Base-by-base conservation (phyloP, 2,113 vertebrate genomes). In the Indicator maculatus region DNA sequence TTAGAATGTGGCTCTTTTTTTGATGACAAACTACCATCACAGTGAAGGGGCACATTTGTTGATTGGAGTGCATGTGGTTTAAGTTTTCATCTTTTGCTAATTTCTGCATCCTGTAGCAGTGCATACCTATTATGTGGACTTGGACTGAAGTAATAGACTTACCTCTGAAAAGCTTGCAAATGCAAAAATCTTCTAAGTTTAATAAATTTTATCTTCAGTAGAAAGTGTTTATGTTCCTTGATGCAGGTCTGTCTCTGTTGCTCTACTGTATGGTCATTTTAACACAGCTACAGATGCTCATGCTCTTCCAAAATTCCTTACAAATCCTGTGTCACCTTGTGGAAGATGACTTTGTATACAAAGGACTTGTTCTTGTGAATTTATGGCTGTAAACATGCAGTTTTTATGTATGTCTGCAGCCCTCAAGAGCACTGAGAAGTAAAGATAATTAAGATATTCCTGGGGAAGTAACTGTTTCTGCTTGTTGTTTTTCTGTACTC, bases 241-340 rank as follows among this genome's bases (percentile, higher is more conserved):
- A 4, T 59, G 41, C 13, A 36, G 6, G 47, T 59, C 8, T n/a
- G 19, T 55, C 6, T n/a, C 28, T 67, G 16, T 71, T 74, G 19
- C 52, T 7, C 11, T 38, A 0, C 38, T 36, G 1, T 33, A 6
- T 61, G 16, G 23, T 36, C 39, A 23, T 79, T 73, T 81, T 82
- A n/a, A 26, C 50, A 5, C 19, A 63, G 50, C 36, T 66, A 1
- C 3, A 0, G 16, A 11, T 82, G 45, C 61, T 74, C 0, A 0
- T 73, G 27, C 30, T 28, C 30, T 41, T 76, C 30, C 19, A 45
- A 36, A 84, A 36, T 39, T 31, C 20, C 30, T 76, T 76, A 27
- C 0, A 66, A 75, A 73, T 80, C 30, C 50, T 5, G 2, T 3
- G 2, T 53, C 26, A 31, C 50, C 30, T 47, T 39, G 38, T 44